Evolutionary conservation across 2,113 vertebrate species (phyloP), one percentile per base, ranked within the genome.

Genomic region (Nansenia antarctica): DNA sequence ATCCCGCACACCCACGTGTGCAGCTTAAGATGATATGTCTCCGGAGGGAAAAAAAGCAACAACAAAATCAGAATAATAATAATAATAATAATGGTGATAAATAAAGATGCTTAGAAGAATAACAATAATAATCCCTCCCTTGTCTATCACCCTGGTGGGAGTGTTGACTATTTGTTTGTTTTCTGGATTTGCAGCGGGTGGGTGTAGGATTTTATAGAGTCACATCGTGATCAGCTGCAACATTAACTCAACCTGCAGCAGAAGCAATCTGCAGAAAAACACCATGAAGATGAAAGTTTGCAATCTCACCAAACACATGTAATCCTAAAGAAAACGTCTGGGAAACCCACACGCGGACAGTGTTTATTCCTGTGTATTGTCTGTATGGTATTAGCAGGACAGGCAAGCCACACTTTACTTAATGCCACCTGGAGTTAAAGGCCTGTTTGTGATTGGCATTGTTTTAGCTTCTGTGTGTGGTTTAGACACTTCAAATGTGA

Each of bases 1-100:
- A 79, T 84, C 81, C 85, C 75, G 77, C 81, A 87, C 79, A 61
- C 83, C 81, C 78, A 73, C 83, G 60, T 65, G 69, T 67, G 49
- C 82, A 78, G 70, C 72, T 76, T 82, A 75, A 80, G 83, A 86
- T 86, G 87, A 85, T 78, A 79, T 49, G 81, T 86, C 78, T 81
- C 47, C 26, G 15, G n/a, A n/a, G n/a, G n/a, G n/a, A n/a, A n/a
- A n/a, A n/a, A n/a, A n/a, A n/a, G n/a, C n/a, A n/a, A n/a, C n/a
- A n/a, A n/a, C n/a, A n/a, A n/a, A n/a, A n/a, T n/a, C n/a, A n/a
- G 47, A 62, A 22, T 59, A 9, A 87, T 80, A 79, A 77, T 85
- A 70, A 80, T 87, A 86, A 90, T 74, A n/a, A n/a, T n/a, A n/a
- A n/a, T n/a, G n/a, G n/a, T n/a, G n/a, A n/a, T n/a, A n/a, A n/a